phyloP scores from a whole-genome alignment of 92 coral and sea anemone species.

The Muricea muricata region DNA sequence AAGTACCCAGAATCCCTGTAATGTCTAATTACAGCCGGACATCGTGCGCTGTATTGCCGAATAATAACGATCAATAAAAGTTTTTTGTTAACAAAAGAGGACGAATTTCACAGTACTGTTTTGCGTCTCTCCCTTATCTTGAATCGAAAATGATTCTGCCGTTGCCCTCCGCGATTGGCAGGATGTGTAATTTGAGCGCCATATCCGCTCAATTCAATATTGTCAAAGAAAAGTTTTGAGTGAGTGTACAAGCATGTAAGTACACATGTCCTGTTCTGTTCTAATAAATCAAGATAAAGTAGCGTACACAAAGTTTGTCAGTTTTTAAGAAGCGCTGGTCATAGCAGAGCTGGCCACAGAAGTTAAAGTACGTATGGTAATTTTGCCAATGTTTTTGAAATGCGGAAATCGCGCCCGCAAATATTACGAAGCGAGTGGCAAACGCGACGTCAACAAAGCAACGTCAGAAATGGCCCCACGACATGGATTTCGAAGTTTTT shows the following conservation, averaged over 20 bases:
- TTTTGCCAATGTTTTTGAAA: background rate
- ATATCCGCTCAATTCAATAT: conserved; percentile 7
- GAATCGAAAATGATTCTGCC: background rate
- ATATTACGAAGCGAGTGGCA: background rate
- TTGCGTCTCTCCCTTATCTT: conserved; percentile 3
- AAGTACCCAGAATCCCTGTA: conserved; percentile 31
- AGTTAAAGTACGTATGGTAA: background rate
- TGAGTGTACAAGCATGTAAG: background rate
- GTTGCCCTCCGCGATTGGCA: background rate
- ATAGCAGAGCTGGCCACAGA: background rate
- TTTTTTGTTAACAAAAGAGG: background rate
- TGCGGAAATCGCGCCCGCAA: conserved; percentile 1
- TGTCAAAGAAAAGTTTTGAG: conserved; percentile 9
- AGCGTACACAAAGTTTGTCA: background rate
- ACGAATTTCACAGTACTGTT: background rate
- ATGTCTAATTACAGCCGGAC: conserved; percentile 1
- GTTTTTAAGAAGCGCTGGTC: background rate
- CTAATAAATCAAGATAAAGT: background rate
- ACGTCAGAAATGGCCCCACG: background rate
- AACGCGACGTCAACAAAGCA: background rate
- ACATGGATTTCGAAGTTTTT: background rate
- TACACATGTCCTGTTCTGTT: background rate
- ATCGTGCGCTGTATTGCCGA: conserved; percentile 7
- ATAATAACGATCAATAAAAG: background rate
- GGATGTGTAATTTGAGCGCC: conserved; percentile 16